A percentile compares a stretch with the other conserved stretches of the same genome.
These are phyloP conservation scores for Macrotus californicus DNA, from an alignment of 2,113 vertebrate species.

Conservation along the genomic window DNA sequence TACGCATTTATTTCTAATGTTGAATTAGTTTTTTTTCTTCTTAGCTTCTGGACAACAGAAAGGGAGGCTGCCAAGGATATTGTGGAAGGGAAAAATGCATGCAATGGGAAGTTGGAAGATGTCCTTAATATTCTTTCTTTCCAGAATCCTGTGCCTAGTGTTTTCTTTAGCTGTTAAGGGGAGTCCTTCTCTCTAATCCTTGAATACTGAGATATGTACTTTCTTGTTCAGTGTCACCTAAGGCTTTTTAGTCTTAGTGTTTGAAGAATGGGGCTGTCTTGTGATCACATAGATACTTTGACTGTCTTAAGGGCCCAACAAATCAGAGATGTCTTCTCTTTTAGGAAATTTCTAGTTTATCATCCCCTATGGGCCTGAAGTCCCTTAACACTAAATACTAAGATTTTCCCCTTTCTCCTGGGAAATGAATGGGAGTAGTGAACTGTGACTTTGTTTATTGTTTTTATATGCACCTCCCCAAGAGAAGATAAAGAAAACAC, in stretches of 20 bases:
- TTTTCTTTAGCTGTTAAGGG: background rate
- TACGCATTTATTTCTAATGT: background rate
- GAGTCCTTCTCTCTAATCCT: background rate
- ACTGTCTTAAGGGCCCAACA: constrained; percentile 7
- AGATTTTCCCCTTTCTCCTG: background rate
- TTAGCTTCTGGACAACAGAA: background rate
- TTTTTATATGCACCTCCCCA: background rate
- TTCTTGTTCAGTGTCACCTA: background rate
- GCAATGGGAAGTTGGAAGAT: background rate
- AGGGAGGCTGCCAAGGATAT: background rate
- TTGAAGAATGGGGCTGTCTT: background rate
- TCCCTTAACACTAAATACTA: background rate
- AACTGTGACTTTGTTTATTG: constrained; percentile 25
- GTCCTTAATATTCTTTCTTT: background rate
- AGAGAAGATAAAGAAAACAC: constrained; percentile 24
- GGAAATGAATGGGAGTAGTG: background rate
- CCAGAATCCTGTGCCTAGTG: background rate
- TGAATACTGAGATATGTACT: background rate
- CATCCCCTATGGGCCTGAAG: background rate
- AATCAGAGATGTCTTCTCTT: background rate
- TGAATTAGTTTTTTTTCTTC: background rate
- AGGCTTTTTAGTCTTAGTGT: background rate
- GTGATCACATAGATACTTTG: background rate
- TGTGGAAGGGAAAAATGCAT: background rate
- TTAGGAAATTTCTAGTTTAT: background rate